Conservation (phyloP, 2,113 vertebrate genomes). For the Varanus salvator region DNA sequence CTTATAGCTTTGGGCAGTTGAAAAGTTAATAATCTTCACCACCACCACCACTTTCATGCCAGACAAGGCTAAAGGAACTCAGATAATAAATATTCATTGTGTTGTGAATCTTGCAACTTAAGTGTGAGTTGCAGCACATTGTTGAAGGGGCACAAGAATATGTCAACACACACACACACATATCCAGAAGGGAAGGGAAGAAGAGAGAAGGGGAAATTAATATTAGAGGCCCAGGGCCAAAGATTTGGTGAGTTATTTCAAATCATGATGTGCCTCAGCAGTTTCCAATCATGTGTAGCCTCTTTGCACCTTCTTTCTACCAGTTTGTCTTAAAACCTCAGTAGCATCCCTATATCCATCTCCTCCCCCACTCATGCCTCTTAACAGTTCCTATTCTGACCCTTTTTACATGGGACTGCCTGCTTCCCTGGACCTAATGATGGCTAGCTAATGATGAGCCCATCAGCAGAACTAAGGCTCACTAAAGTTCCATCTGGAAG, state of each 20-base stretch:
- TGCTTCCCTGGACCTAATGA: neutral
- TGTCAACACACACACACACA: neutral
- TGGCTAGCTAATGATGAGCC: neutral
- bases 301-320: neutral
- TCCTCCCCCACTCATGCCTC: neutral
- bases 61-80: neutral
- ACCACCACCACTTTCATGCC: neutral
- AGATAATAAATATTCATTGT: neutral
- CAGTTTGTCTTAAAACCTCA: neutral
- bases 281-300: neutral
- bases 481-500: too few relatives aligned
- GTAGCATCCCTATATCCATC: neutral
- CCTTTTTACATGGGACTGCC: neutral
- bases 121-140: neutral
- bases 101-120: neutral
- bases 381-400: neutral
- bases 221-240: neutral
- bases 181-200: neutral
- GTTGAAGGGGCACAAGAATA: neutral
- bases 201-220: slow-evolving; percentile 34
- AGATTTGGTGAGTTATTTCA: neutral
- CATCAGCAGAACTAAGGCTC: too few relatives aligned
- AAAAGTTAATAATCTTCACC: neutral
- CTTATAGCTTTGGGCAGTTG: neutral
- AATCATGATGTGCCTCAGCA: neutral